phyloP scores from a whole-genome alignment of 2,113 vertebrate species.

The Gobius niger region DNA sequence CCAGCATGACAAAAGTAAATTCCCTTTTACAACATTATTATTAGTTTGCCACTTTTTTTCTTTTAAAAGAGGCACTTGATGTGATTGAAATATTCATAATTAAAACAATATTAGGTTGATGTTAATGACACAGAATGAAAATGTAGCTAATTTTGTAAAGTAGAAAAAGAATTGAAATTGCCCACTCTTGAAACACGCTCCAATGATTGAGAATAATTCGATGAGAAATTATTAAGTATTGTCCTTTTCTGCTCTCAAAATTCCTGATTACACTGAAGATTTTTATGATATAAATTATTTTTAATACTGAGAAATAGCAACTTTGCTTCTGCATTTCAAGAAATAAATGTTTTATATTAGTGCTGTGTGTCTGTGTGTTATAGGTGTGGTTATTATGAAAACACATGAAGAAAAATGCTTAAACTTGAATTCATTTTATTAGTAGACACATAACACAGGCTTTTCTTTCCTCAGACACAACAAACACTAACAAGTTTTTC shows the following conservation, averaged over 20 bases:
- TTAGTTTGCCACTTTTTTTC: not conserved
- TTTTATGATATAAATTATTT: slow-evolving; percentile 69
- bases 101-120: not conserved
- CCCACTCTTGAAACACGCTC: not conserved
- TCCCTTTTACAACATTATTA: not conserved
- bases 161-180: not conserved
- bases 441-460: not conserved
- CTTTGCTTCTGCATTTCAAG: slow-evolving; percentile 50
- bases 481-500: not conserved
- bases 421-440: not conserved
- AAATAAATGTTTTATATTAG: slow-evolving; percentile 62
- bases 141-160: not conserved
- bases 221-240: not conserved
- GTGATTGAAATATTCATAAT: slow-evolving; percentile 19
- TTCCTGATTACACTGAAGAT: slow-evolving; percentile 19
- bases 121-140: slow-evolving; percentile 26
- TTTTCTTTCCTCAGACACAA: not conserved
- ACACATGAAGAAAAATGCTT: not conserved
- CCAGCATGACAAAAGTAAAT: not conserved
- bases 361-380: not conserved
- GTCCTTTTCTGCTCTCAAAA: not conserved
- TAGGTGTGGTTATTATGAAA: too few species aligned
- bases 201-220: not conserved
- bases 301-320: slow-evolving; percentile 46
- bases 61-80: not conserved